Conservation (phyloP, 2,888 invertebrate genomes). For the Ecdyonurus torrentis region DNA sequence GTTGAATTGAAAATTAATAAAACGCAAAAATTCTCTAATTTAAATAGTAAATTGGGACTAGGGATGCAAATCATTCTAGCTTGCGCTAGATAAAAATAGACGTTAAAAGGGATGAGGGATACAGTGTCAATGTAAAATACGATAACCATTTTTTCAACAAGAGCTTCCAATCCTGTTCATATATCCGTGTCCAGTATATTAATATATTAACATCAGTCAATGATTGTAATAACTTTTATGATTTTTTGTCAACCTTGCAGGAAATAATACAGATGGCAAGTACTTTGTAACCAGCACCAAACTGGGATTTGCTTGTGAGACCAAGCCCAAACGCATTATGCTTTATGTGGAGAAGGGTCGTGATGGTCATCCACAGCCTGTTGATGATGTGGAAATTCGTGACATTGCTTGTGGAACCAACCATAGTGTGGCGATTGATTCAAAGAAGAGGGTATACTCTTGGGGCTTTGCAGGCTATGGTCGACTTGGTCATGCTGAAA, state of each 20-base stretch:
- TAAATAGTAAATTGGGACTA: too few relatives aligned
- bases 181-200: conserved; percentile 1
- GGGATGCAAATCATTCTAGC: too few relatives aligned
- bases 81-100: too few relatives aligned
- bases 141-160: too few relatives aligned
- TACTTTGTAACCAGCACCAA: conserved; percentile 83
- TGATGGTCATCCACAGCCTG: conserved; percentile 66
- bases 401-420: conserved; percentile 84
- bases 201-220: not conserved
- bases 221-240: conserved; percentile 5
- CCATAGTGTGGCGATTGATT: conserved; percentile 80
- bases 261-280: conserved; percentile 90
- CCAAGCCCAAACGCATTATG: conserved; percentile 65
- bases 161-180: too few relatives aligned
- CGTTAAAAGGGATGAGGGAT: too few relatives aligned
- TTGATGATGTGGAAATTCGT: conserved; percentile 66
- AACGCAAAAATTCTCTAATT: too few relatives aligned
- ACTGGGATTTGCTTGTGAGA: conserved; percentile 71
- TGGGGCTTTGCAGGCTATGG: conserved; percentile 97
- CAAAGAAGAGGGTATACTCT: conserved; percentile 73
- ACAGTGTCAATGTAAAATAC: too few relatives aligned
- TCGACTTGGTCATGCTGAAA: conserved; percentile 81
- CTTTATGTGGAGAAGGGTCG: conserved; percentile 76
- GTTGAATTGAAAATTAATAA: too few relatives aligned
- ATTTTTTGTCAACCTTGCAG: too few relatives aligned